These are phyloP conservation scores for Neolamprologus multifasciatus DNA, from an alignment of 2,797 vertebrate species.

Conservation along the genomic window DNA sequence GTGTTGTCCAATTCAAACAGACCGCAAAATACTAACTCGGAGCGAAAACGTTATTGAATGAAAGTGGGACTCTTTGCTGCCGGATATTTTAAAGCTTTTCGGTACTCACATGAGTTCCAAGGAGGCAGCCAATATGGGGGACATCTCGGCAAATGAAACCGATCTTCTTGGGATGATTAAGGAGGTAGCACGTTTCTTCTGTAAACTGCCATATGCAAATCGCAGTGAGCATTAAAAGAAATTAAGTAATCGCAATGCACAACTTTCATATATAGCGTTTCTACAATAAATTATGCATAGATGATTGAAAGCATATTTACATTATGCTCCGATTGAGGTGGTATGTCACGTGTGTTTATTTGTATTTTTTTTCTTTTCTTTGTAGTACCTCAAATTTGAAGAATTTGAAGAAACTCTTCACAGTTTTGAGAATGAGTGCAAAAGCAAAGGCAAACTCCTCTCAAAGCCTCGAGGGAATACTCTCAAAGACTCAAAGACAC, in stretches of 20 bases:
- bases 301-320: background rate
- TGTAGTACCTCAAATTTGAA: slow-evolving; percentile 87
- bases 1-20: background rate
- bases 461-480: slow-evolving; percentile 67
- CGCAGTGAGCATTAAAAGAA: background rate
- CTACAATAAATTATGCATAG: background rate
- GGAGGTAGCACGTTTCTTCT: slow-evolving; percentile 73
- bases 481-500: slow-evolving; percentile 69
- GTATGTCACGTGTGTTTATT: background rate
- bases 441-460: slow-evolving; percentile 84
- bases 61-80: background rate
- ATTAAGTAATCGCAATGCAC: background rate
- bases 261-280: background rate
- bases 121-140: slow-evolving; percentile 78
- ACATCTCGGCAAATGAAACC: slow-evolving; percentile 83
- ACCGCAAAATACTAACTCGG: background rate
- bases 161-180: slow-evolving; percentile 88
- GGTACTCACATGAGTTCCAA: slow-evolving; percentile 49
- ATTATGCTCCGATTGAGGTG: background rate
- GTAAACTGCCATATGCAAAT: background rate
- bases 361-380: background rate
- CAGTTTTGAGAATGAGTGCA: slow-evolving; percentile 88
- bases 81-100: background rate
- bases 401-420: slow-evolving; percentile 87
- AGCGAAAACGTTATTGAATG: background rate